Conservation (phyloP, 2,888 invertebrate genomes). For the Brachycybe producta region DNA sequence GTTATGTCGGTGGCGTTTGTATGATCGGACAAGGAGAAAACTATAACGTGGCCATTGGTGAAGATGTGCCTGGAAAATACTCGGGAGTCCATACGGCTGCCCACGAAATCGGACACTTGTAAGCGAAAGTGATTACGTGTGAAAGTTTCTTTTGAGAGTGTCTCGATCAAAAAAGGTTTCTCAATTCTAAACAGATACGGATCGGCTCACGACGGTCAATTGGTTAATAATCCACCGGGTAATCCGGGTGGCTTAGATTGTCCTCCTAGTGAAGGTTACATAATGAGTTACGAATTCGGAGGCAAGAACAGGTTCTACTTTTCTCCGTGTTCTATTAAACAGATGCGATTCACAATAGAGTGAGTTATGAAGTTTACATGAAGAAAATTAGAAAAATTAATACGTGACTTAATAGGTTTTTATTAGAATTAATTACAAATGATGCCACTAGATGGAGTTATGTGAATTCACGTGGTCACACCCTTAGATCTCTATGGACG, state of each 20-base stretch:
- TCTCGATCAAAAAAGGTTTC: too few relatives aligned
- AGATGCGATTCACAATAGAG: constrained; percentile 19
- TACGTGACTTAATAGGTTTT: too few relatives aligned
- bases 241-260: constrained; percentile 16
- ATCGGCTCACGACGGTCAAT: neutral
- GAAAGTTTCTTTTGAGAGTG: too few relatives aligned
- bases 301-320: constrained; percentile 22
- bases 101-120: constrained; percentile 24
- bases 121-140: too few relatives aligned
- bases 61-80: constrained; percentile 2
- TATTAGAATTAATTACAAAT: too few relatives aligned
- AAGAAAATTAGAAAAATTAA: too few relatives aligned
- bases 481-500: too few relatives aligned
- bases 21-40: neutral
- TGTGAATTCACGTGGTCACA: too few relatives aligned
- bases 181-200: neutral
- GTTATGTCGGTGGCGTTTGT: neutral
- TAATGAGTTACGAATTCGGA: constrained; percentile 23
- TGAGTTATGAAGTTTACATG: neutral
- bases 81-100: constrained; percentile 22
- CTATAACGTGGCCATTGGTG: neutral
- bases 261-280: constrained; percentile 21
- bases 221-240: constrained; percentile 21
- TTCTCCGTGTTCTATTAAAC: constrained; percentile 21
- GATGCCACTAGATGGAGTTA: too few relatives aligned